Conservation (phyloP, 1,140 invertebrate species). For the Rhynchophorus ferrugineus region DNA sequence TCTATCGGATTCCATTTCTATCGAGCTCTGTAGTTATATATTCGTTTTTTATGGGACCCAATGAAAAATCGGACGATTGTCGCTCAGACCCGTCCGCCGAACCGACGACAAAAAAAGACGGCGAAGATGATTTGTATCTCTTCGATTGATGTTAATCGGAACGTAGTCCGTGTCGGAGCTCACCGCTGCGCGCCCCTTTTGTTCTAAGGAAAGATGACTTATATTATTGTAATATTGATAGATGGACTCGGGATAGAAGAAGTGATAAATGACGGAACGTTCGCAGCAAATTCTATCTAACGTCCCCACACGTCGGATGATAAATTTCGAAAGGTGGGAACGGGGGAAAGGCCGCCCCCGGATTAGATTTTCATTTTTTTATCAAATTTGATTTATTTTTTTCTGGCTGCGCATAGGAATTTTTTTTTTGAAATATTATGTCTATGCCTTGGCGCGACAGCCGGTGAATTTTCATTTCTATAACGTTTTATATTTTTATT, state of each 20-base stretch:
- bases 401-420: constrained; percentile 13
- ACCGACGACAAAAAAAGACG: too few species aligned
- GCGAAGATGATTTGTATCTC: neutral
- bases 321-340: constrained; percentile 33
- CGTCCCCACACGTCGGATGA: constrained; percentile 25
- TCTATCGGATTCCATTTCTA: too few species aligned
- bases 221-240: constrained; percentile 34
- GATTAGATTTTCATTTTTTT: constrained; percentile 35
- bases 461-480: constrained; percentile 15
- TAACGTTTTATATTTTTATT: neutral
- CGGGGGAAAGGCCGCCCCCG: constrained; percentile 23
- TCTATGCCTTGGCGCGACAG: constrained; percentile 16
- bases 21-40: too few species aligned
- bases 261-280: constrained; percentile 31
- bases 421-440: constrained; percentile 24
- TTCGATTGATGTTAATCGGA: constrained; percentile 6
- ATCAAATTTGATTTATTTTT: constrained; percentile 34
- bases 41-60: too few species aligned
- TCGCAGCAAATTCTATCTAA: constrained; percentile 32
- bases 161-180: constrained; percentile 18
- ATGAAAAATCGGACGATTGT: too few species aligned
- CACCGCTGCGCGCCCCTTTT: constrained; percentile 27
- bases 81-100: too few species aligned
- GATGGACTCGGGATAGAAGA: constrained; percentile 31
- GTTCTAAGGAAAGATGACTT: constrained; percentile 30